Base-by-base conservation (phyloP, 2,797 vertebrate species). In the Holocentrus rufus region DNA sequence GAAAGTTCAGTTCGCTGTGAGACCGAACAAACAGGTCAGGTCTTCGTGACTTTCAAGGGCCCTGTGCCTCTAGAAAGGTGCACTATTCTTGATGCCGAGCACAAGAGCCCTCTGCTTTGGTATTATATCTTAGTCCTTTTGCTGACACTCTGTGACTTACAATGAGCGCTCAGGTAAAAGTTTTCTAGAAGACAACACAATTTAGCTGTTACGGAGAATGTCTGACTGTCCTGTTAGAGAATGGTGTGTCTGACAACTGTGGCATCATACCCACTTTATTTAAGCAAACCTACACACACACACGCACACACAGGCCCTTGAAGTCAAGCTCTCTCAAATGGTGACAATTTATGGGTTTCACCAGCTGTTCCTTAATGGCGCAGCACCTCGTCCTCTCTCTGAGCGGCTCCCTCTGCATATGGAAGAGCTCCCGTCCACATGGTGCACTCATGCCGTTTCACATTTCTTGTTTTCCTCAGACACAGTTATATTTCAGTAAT, bases 251-350 rank as follows among this genome's bases (percentile, higher is more conserved):
- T 50, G 9, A 50, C n/a, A 2, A 50, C 47, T 20, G 10, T 7
- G 47, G 5, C 95, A 95, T 96, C 87, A 58, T 75, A 15, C 22
- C 54, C 22, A 25, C 42, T 17, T 46, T 46, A 46, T 15, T 46
- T 13, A 5, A 46, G 14, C 42, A 46, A 46, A 17, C 42, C 44
- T 15, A 46, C 44, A 17, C 25, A 31, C 11, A 56, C 54, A 31
- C 54, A 30, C 25, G 5, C 54, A 56, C 13, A 30, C 25, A 56
- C 92, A 74, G 83, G 86, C 79, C 74, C 89, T 92, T 11, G 91
- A 98, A 97, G 96, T 98, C 95, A 7, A 98, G 92, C 86, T 90
- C 96, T 88, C 97, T 96, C 98, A 97, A 99, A 74, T 96, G 89
- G 91, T 98, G 97, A 74, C 98, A 94, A 42, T 98, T 97, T 85